A percentile compares a stretch with the other conserved stretches of the same genome.
Conservation (phyloP, 2,113 vertebrate species). For the Thryonomys swinderianus region DNA sequence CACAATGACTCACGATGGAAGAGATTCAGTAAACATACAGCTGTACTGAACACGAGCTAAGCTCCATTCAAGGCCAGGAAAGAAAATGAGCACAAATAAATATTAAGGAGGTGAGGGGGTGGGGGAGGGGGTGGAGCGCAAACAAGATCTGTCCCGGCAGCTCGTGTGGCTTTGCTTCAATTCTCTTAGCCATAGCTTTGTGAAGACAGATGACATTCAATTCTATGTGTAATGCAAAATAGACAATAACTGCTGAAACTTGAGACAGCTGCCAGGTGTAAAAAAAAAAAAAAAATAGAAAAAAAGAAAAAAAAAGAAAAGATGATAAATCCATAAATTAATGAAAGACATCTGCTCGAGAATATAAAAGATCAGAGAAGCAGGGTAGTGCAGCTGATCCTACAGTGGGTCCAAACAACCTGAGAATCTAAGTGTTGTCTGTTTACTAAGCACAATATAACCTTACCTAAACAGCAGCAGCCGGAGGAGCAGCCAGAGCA, state of each 20-base stretch:
- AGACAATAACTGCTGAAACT: slow-evolving; percentile 96
- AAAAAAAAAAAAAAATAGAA: slow-evolving; percentile 90
- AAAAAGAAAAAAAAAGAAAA: slow-evolving; percentile 88
- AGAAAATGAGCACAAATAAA: slow-evolving; percentile 95
- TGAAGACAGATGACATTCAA: slow-evolving; percentile 94
- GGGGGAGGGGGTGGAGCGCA: slow-evolving; percentile 83
- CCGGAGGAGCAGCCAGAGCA: slow-evolving; percentile 19
- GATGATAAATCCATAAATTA: slow-evolving; percentile 99
- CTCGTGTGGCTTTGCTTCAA: slow-evolving; percentile 88
- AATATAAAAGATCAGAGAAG: slow-evolving; percentile 95
- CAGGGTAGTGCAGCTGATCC: slow-evolving; percentile 91
- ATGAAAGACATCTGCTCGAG: slow-evolving; percentile 98
- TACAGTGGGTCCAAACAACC: slow-evolving; percentile 92
- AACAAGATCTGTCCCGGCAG: slow-evolving; percentile 89
- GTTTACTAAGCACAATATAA: slow-evolving; percentile 82
- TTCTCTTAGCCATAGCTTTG: slow-evolving; percentile 91
- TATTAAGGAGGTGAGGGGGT: slow-evolving; percentile 91
- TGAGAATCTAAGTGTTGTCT: slow-evolving; percentile 84
- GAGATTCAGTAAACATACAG: slow-evolving; percentile 94
- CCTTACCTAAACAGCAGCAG: slow-evolving; percentile 83
- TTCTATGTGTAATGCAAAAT: slow-evolving; percentile 92
- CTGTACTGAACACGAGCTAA: slow-evolving; percentile 92
- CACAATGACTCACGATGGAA: slow-evolving; percentile 94
- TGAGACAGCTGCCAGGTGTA: slow-evolving; percentile 98
- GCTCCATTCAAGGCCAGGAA: slow-evolving; percentile 94